Evolutionary conservation across 2,888 invertebrate species (phyloP), one percentile per base, ranked within the genome.

Genomic region (Sinodicranocentrus sp.): DNA sequence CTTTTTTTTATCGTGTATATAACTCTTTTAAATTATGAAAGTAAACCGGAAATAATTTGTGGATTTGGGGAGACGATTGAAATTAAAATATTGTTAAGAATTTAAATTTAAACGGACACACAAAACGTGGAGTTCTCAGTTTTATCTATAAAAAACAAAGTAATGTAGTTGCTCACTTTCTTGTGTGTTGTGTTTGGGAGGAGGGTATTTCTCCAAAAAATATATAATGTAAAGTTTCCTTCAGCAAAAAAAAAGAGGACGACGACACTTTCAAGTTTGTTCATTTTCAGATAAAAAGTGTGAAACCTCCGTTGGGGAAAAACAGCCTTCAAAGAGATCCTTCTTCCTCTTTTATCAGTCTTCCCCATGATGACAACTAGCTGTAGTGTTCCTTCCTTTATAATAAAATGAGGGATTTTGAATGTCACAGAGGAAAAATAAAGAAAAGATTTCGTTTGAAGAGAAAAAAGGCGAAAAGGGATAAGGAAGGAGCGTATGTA

Each of bases 381-480:
- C 17, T 17, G 33, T 6, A 33, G 48, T 48, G 3, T 2, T 33
- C 23, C 71, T 43, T 63, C 28, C 63, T 26, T 23, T 57, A 25
- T 25, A 54, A 57, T 54, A 67, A 76, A 57, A 67, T 26, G 48
- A 44, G 59, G 77, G 77, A 78, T 78, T 78, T 59, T 70, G 59
- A 70, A 59, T 78, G 77, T 78, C 77, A 78, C 19, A 10, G 6
- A 43, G 13, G 39, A 43, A 65, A 65, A 65, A 65, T 65, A 65
- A 65, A 43, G 23, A 17, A 33, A 63, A 61, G 13, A 33, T n/a
- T 59, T 33, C 61, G 19, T n/a, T 65, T 65, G 43, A 23, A n/a
- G n/a, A n/a, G n/a, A n/a, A n/a, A n/a, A n/a, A n/a, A n/a, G n/a
- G n/a, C n/a, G n/a, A n/a, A n/a, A n/a, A n/a, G n/a, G n/a, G 15